A percentile compares a stretch with the other conserved stretches of the same genome.
These are phyloP conservation scores for Lamproptera curius DNA, from an alignment of 2,888 invertebrate species.

Conservation along the genomic window DNA sequence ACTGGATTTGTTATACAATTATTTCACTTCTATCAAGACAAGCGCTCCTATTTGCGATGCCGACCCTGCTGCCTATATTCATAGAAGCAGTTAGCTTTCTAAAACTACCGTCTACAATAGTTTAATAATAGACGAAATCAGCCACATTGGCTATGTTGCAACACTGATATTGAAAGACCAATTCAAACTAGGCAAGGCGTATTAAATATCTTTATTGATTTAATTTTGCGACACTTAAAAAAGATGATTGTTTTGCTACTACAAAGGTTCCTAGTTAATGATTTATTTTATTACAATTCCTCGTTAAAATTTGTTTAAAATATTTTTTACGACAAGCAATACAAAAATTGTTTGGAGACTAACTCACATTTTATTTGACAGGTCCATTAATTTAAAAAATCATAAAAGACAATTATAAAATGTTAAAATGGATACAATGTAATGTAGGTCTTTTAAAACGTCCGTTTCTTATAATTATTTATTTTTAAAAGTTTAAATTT, in stretches of 20 bases:
- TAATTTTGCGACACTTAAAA: background rate
- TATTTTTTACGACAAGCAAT: too few species aligned
- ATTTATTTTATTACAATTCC: background rate
- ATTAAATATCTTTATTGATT: too few species aligned
- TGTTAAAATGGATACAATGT: too few species aligned
- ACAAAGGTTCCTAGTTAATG: background rate
- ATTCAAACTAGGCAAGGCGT: background rate
- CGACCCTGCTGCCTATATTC: constrained; percentile 3
- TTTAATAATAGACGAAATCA: constrained; percentile 3
- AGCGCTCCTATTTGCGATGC: constrained; percentile 7
- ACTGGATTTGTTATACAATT: constrained; percentile 23
- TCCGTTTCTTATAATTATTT: too few species aligned
- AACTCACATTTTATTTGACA: too few species aligned
- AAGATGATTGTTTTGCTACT: background rate
- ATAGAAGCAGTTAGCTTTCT: constrained; percentile 15
- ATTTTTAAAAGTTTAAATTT: too few species aligned
- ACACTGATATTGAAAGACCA: background rate
- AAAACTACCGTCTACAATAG: constrained; percentile 15
- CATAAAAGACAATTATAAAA: too few species aligned
- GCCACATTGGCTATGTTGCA: background rate
- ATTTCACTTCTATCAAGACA: constrained; percentile 22
- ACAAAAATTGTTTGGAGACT: too few species aligned
- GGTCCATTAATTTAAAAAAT: too few species aligned
- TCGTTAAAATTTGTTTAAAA: too few species aligned
- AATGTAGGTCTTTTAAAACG: too few species aligned